Base-by-base conservation (phyloP, 1,140 invertebrate species). In the Lanistes nyassanus region DNA sequence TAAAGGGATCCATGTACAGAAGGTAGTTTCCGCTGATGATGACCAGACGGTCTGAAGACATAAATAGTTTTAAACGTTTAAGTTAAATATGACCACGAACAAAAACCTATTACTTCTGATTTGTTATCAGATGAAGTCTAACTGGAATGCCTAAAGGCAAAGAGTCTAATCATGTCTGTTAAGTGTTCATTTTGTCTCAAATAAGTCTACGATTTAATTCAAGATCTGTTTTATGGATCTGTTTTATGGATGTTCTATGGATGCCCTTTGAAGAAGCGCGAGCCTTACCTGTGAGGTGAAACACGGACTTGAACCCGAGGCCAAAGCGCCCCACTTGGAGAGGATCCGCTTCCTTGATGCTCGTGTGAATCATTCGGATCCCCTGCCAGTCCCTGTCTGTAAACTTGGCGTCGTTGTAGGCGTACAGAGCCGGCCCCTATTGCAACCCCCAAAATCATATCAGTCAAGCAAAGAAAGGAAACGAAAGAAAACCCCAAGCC, bases 261-360 rank as follows among this genome's bases (percentile, higher is more conserved):
- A 53, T 31, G 37, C 31, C 42, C 21, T 55, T 53, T 6, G 19
- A 42, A 16, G n/a, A 66, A n/a, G 51, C 36, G 29, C 0, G 23
- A 37, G 29, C 66, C 23, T 55, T 81, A 86, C 86, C 86, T 79
- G 86, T 87, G n/a, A 87, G 51, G 65, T 87, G 86, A 69, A 86
- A 87, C 7, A 87, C 85, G 16, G 86, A 87, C 58, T 87, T 87
- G 76, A 87, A 87, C 7, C 86, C 86, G 21, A 86, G 78, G 23
- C 86, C 86, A 76, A 86, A 87, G 70, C 85, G 79, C 21, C 86
- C 86, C 39, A 87, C 81, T 76, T 87, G 86, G 34, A 83, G 70
- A 68, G 79, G 77, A 72, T 87, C 84, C 29, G 79, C 62, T 56
- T 86, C 80, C 62, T 87, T 87, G n/a, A 81, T 62, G 74, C 85